Evolutionary conservation across 2,113 vertebrate genomes (phyloP).

Genomic region (Machaerirhynchus nigripectus): DNA sequence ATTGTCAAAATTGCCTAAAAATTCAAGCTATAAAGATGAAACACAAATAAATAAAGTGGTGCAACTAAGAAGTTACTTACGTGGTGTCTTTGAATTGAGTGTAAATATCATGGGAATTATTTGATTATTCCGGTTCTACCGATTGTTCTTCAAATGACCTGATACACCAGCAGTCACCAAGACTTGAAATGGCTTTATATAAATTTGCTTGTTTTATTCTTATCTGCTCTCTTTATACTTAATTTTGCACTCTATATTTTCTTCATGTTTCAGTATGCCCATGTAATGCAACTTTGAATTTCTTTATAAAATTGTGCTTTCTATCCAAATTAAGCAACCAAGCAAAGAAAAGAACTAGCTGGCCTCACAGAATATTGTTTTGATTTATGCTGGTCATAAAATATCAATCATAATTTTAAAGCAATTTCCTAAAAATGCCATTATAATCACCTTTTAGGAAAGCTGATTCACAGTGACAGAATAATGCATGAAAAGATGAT

Average conservation of each 20-base stretch:
- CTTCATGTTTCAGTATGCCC: background rate
- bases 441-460: slow-evolving; percentile 1
- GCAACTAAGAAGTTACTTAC: background rate
- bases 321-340: slow-evolving; percentile 6
- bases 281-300: background rate
- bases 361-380: background rate
- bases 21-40: background rate
- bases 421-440: slow-evolving; percentile 6
- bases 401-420: slow-evolving; percentile 38
- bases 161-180: background rate
- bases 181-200: slow-evolving; percentile 12
- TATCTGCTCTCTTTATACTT: background rate
- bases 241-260: background rate
- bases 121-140: slow-evolving; percentile 43
- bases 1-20: background rate
- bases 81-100: background rate
- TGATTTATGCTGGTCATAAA: slow-evolving; percentile 29
- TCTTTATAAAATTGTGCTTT: background rate
- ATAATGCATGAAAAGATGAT: background rate
- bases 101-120: slow-evolving; percentile 3
- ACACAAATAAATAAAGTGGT: background rate
- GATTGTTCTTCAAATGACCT: slow-evolving; percentile 41
- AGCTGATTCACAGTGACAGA: background rate
- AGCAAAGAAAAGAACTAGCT: background rate
- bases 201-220: background rate